These are phyloP conservation scores for Chrysotoxum bicinctum DNA, from an alignment of 2,888 invertebrate genomes.

Conservation along the genomic window DNA sequence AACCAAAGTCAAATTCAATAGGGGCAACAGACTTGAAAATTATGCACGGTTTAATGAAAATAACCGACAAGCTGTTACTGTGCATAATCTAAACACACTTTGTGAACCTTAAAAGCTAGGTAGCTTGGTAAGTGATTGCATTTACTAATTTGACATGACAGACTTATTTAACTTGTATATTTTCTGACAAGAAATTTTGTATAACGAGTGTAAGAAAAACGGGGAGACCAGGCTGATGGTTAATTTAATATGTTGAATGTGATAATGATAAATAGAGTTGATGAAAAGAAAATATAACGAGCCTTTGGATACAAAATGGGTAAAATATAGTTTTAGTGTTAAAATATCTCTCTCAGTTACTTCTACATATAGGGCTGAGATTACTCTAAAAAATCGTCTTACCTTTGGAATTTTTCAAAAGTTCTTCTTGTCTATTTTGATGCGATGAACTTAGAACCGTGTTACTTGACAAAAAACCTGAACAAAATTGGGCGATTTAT, in stretches of 20 bases:
- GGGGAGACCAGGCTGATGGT: not conserved
- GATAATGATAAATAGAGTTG: not conserved
- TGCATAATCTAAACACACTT: conserved; percentile 9
- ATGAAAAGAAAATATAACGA: no score
- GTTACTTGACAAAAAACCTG: no score
- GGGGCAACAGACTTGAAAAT: not conserved
- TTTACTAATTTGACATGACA: conserved; percentile 27
- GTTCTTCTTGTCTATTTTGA: no score
- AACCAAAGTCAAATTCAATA: not conserved
- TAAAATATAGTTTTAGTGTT: no score
- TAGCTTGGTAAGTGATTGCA: conserved; percentile 4
- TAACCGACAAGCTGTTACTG: conserved; percentile 4
- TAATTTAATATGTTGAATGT: not conserved
- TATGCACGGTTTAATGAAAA: not conserved
- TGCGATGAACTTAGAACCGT: no score
- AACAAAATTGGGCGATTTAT: no score
- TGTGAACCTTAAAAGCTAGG: not conserved
- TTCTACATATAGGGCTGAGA: no score
- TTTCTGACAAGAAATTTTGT: not conserved
- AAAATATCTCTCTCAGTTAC: no score
- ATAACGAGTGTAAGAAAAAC: not conserved
- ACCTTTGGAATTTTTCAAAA: no score
- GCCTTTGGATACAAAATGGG: no score
- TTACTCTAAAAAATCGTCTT: no score
- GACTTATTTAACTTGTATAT: not conserved